Evolutionary conservation across 23 tunicate species (phyloP).

Genomic region (Oikopleura vanhoeffeni): DNA sequence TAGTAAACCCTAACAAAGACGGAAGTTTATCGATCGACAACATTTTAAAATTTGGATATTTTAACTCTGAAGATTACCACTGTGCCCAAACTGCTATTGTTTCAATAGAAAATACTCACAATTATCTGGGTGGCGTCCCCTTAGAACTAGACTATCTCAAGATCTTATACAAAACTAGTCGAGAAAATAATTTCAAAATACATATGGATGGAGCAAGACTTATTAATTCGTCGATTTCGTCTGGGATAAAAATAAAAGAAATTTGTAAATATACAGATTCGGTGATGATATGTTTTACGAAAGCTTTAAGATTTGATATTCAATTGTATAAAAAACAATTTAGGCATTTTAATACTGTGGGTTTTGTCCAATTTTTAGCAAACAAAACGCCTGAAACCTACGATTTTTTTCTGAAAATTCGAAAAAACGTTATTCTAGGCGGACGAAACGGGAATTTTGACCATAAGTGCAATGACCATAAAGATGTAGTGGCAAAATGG

Average conservation of each 20-base stretch:
- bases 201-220: conserved; percentile 7
- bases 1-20: too few relatives aligned
- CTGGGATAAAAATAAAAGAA: neutral
- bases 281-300: neutral
- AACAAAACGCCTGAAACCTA: too few relatives aligned
- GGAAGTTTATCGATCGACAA: neutral
- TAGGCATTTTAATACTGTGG: too few relatives aligned
- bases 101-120: neutral
- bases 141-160: neutral
- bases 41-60: neutral
- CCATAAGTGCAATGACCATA: too few relatives aligned
- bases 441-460: too few relatives aligned
- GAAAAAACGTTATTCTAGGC: too few relatives aligned
- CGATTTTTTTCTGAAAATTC: too few relatives aligned
- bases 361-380: too few relatives aligned
- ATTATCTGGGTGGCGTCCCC: neutral
- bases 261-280: neutral
- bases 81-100: neutral
- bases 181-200: neutral
- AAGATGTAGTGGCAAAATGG: too few relatives aligned
- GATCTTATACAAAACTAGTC: neutral
- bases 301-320: neutral
- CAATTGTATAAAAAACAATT: too few relatives aligned
- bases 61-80: neutral
- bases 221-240: neutral